Base-by-base conservation (phyloP, 2,888 invertebrate genomes). In the Metellina segmentata region DNA sequence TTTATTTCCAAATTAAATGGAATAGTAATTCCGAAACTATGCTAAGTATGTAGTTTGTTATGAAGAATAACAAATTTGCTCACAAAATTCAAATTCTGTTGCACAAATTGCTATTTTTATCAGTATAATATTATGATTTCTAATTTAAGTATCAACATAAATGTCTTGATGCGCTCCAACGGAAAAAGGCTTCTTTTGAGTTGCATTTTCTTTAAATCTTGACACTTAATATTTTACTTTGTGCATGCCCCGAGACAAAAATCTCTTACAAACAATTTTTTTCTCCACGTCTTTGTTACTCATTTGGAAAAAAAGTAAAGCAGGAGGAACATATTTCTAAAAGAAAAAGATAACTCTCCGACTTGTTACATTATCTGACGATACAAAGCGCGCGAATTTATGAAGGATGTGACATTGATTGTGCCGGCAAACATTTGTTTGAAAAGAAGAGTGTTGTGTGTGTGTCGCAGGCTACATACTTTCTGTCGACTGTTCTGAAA, bases 361-460 rank as follows among this genome's bases (percentile, higher is more conserved):
- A 81, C 20, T 49, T 70, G 48, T 61, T 9, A 16, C 9, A 16
- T 11, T 6, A 16, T 61, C 49, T 81, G 81, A 9, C 61, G 20
- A 70, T 53, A 87, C 72, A 79, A 79, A 81, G 79, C 79, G 79
- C 52, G 79, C 87, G n/a, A 81, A 81, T 71, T 87, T 81, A 53
- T 71, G 71, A 87, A 87, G 71, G 79, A 87, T 81, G 79, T 81
- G 79, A 69, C 88, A 88, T 81, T 82, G 81, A 81, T 78, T 87
- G 79, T 72, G 16, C 6, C n/a, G 34, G 79, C 72, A 87, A 86
- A 78, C 70, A 77, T 86, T 69, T 72, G 71, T 49, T 72, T 83
- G 13, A 51, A n/a, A 75, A 20, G 61, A 53, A 16, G 8, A 49
- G 34, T 51, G 49, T 72, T 16, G 52, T 19, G 49, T 48, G 19